Evolutionary conservation across 2,888 invertebrate genomes (phyloP), one percentile per base, ranked within the genome.

Genomic region (Diabrotica balteata): DNA sequence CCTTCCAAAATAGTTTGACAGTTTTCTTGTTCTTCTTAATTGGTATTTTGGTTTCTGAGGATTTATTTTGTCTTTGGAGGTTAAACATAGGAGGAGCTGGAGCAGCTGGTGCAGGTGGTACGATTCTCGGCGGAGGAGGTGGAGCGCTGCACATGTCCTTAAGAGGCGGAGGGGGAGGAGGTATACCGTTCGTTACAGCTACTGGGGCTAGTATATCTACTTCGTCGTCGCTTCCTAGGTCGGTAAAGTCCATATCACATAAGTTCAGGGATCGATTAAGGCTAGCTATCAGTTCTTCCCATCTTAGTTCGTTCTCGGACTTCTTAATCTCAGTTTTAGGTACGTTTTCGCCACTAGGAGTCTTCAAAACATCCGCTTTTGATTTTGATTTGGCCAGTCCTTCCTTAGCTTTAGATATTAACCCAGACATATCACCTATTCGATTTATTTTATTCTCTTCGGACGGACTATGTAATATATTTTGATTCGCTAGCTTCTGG

Each of bases 1-100:
- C 97, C 81, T 94, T 94, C 99, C 99, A 99, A 84, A 99, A 99
- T 61, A 99, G 86, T 84, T 97, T 97, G 10, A 99, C 94, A 42
- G 98, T 98, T 83, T 98, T 96, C 85, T 97, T 97, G 80, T 92
- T 96, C 82, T 96, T 96, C 82, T 91, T 93, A 51, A 90, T 87
- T 0, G 84, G 89, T 82, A 71, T 86, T 83, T 80, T 85, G 80
- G 78, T 86, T 66, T 85, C 81, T 43, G 73, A 72, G 62, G 72
- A 72, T 74, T 77, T 82, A 63, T 72, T 80, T 49, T 68, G 62
- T 63, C 75, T 76, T 66, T 80, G 80, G 8, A 82, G 60, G 66
- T 75, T 80, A 68, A 86, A 86, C 73, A 87, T 85, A 2, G 89
- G 85, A 50, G 88, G 86, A 72, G 73, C 79, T 58, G 84, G 83